Base-by-base conservation (phyloP, 2,113 vertebrate genomes). In the Toxotes chatareus region DNA sequence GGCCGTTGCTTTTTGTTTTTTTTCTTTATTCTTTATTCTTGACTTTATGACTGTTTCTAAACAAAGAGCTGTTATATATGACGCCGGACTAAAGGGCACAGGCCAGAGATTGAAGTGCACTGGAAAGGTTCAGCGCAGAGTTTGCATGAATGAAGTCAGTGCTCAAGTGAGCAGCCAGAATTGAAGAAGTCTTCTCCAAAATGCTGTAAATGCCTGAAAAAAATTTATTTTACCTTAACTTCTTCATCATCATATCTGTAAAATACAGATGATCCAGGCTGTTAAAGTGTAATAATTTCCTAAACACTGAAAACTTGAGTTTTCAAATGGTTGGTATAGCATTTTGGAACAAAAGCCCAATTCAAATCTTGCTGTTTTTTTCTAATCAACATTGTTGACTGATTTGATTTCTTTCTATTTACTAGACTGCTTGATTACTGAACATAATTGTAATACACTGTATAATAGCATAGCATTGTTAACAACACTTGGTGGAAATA, bases 11-110 rank as follows among this genome's bases (percentile, higher is more conserved):
- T 61, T 62, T 57, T 56, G 27, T 27, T 71, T 49, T 56, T 59
- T 32, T 31, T 53, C 32, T 72, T 72, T 72, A 55, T 65, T 81
- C 34, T 14, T 49, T 63, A 21, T 73, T 65, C 44, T 84, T 46
- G 89, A 92, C 91, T 92, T 85, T 66, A 93, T 82, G 92, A 95
- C 94, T 95, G 92, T 95, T 95, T 89, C 72, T 80, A 81, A 70
- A 74, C 86, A 74, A 76, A 75, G 87, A 91, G 86, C 83, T 92
- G 79, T 88, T 91, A 65, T 81, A 72, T 85, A 42, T 42, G 17
- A 85, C 57, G 57, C 14, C 63, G 47, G 69, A n/a, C 78, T 47
- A 21, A 71, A 7, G 40, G 53, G 38, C 76, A 79, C 44, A 59
- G 51, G 69, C 27, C 78, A 73, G 63, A 79, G 78, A 88, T 86